Conservation (phyloP, 1,140 invertebrate genomes). For the Magallana gigas region DNA sequence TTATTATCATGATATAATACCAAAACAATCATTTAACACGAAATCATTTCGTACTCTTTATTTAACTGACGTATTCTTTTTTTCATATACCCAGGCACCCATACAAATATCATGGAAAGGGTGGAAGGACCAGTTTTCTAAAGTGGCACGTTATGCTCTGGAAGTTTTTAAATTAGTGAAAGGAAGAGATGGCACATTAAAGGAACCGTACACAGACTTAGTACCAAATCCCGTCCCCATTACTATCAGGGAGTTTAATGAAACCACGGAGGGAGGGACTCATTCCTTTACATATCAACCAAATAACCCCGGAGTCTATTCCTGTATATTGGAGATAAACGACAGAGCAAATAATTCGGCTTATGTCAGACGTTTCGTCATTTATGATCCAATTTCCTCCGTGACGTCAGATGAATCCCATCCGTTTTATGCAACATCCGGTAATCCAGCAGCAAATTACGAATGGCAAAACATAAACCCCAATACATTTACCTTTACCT, state of each 20-base stretch:
- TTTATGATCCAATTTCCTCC: conserved; percentile 59
- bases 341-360: conserved; percentile 63
- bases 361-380: conserved; percentile 56
- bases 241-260: not conserved
- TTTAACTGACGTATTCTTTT: too few species aligned
- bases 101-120: conserved; percentile 56
- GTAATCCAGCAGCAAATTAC: conserved; percentile 39
- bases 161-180: conserved; percentile 56
- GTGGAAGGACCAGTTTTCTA: conserved; percentile 56
- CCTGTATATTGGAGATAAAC: conserved; percentile 54
- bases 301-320: conserved; percentile 54
- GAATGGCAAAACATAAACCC: not conserved
- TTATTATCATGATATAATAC: too few species aligned
- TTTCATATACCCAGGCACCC: conserved; percentile 11
- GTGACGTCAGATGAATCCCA: conserved; percentile 43
- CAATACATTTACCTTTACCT: not conserved
- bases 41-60: too few species aligned
- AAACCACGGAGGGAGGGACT: not conserved
- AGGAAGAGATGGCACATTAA: not conserved
- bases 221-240: not conserved
- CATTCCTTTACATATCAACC: conserved; percentile 49
- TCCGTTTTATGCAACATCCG: conserved; percentile 15
- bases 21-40: too few species aligned
- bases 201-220: not conserved
- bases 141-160: conserved; percentile 53